phyloP scores from a whole-genome alignment of 2,888 invertebrate species.

The Tigriopus californicus region DNA sequence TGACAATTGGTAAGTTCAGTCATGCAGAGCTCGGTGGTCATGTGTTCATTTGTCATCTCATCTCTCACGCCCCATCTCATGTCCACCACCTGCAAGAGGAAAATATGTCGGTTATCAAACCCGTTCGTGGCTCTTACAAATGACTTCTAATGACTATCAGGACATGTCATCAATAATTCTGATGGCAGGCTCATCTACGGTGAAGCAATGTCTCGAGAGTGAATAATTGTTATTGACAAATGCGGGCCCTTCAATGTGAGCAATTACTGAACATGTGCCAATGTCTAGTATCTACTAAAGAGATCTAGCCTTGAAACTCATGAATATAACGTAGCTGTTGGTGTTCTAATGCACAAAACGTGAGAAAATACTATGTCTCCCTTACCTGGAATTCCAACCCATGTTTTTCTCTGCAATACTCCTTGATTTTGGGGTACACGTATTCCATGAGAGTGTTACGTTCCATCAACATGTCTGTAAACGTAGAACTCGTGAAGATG shows the following conservation, averaged over 20 bases:
- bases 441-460: slow-evolving; percentile 93
- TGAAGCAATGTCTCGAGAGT: too few relatives aligned
- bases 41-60: slow-evolving; percentile 96
- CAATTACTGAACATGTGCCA: too few relatives aligned
- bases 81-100: slow-evolving; percentile 59
- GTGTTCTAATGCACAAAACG: too few relatives aligned
- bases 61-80: slow-evolving; percentile 94
- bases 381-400: slow-evolving; percentile 89
- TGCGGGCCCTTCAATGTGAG: too few relatives aligned
- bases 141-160: too few relatives aligned
- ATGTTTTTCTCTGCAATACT: slow-evolving; percentile 89
- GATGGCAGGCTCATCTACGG: too few relatives aligned
- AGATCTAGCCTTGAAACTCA: too few relatives aligned
- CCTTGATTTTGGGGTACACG: slow-evolving; percentile 88
- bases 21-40: slow-evolving; percentile 97
- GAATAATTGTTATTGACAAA: too few relatives aligned
- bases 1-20: slow-evolving; percentile 95
- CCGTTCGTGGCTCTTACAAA: background rate
- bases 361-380: too few relatives aligned
- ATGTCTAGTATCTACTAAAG: too few relatives aligned
- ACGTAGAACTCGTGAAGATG: slow-evolving; percentile 94
- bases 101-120: background rate
- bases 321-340: too few relatives aligned
- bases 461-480: slow-evolving; percentile 97
- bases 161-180: too few relatives aligned